Percentiles rank a stretch among this genome's conserved stretches.
phyloP scores from a whole-genome alignment of 2,113 vertebrate species.

The Silurus glanis region DNA sequence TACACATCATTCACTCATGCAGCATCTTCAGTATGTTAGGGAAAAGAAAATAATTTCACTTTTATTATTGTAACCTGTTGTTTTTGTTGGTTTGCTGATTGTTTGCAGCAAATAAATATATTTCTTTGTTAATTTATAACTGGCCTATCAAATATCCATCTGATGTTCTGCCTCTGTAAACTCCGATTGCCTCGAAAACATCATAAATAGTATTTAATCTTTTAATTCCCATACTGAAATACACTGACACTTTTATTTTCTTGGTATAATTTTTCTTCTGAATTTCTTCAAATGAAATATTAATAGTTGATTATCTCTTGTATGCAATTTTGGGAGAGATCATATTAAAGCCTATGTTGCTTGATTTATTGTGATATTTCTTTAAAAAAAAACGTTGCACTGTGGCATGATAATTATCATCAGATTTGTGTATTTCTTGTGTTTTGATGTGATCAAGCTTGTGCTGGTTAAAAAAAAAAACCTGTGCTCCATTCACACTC shows the following conservation, averaged over 20 bases:
- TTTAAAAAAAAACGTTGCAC: background rate
- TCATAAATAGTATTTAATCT: background rate
- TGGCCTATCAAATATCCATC: background rate
- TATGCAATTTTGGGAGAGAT: background rate
- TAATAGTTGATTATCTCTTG: background rate
- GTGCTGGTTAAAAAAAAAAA: background rate
- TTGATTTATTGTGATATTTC: background rate
- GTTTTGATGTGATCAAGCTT: background rate
- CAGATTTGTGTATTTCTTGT: background rate
- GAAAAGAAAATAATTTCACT: too few species aligned
- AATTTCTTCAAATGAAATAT: background rate
- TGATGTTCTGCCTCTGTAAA: background rate
- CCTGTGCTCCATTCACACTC: background rate
- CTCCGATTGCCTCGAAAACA: background rate
- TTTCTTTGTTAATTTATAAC: too few species aligned
- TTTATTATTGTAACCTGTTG: too few species aligned
- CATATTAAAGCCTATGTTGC: background rate
- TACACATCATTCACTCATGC: background rate
- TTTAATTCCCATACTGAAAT: background rate
- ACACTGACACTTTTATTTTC: background rate
- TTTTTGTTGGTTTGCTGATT: too few species aligned
- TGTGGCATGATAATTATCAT: background rate
- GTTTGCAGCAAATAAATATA: too few species aligned
- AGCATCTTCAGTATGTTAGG: too few species aligned
- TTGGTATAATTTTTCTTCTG: background rate